These are phyloP conservation scores for Myotis brandtii DNA, from an alignment of 2,113 vertebrate species.

Conservation along the genomic window DNA sequence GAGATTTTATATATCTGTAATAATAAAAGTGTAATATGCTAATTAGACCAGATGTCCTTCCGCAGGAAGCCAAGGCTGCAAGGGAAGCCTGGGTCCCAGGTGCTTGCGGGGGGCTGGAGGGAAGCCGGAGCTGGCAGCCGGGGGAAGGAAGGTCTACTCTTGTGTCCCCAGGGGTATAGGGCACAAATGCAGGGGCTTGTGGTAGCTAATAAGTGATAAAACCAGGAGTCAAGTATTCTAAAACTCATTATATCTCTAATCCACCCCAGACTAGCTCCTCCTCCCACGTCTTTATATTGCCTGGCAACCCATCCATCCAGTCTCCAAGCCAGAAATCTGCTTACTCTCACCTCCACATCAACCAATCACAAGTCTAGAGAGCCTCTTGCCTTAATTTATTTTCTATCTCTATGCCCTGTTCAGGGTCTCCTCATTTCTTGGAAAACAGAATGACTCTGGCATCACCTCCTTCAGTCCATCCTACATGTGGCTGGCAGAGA, in stretches of 20 bases:
- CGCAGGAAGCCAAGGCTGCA: no score
- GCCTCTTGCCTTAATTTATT: not conserved
- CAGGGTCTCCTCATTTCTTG: not conserved
- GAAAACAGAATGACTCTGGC: not conserved
- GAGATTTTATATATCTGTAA: not conserved
- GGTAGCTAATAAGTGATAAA: not conserved
- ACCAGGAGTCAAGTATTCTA: not conserved
- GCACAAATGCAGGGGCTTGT: not conserved
- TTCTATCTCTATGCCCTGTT: not conserved
- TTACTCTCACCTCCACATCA: not conserved
- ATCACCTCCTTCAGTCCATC: not conserved
- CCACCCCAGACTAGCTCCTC: not conserved
- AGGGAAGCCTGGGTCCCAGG: no score
- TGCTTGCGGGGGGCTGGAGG: no score
- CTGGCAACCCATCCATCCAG: not conserved
- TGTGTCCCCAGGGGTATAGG: not conserved
- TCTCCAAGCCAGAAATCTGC: not conserved
- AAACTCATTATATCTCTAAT: not conserved
- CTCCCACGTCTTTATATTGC: not conserved
- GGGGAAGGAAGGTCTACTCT: no score
- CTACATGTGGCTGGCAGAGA: not conserved
- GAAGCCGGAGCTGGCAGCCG: no score
- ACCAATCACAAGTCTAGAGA: not conserved
- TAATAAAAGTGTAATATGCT: no score
- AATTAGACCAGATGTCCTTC: no score